Conservation (phyloP, 2,888 invertebrate genomes). For the Micoletzkya japonica region DNA sequence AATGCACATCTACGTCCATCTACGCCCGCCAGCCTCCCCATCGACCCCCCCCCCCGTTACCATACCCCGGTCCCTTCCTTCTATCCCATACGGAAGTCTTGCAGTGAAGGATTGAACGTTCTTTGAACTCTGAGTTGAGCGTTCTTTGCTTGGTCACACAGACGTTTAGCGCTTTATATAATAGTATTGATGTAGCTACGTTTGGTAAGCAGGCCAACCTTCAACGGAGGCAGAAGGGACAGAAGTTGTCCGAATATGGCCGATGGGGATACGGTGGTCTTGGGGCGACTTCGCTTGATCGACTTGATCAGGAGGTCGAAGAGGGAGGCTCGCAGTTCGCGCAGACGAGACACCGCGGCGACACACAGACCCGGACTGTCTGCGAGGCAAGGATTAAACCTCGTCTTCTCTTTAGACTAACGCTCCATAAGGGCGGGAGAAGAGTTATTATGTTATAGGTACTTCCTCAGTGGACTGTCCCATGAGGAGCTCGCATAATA, state of each 20-base stretch:
- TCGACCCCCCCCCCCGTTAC: no score
- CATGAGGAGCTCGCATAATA: background rate
- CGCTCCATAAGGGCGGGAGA: no score
- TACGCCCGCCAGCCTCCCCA: no score
- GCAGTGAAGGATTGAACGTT: no score
- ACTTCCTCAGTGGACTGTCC: background rate
- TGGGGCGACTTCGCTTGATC: constrained; percentile 39
- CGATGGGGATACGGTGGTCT: constrained; percentile 31
- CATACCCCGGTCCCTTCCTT: no score
- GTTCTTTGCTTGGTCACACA: no score
- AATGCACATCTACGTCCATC: background rate
- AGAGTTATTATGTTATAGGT: background rate
- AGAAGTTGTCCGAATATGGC: constrained; percentile 30
- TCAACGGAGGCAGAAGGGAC: constrained; percentile 13
- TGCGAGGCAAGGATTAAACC: no score
- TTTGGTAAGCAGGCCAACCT: background rate
- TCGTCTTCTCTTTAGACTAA: no score
- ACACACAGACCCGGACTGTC: constrained; percentile 28
- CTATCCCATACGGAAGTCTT: no score
- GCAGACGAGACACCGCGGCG: constrained; percentile 27
- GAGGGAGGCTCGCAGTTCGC: constrained; percentile 36
- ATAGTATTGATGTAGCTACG: no score
- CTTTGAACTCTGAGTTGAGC: no score
- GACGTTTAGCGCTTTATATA: no score
- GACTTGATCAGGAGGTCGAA: constrained; percentile 45